These are phyloP conservation scores for Odontamblyopus rebecca DNA, from an alignment of 2,797 vertebrate species.

Conservation along the genomic window DNA sequence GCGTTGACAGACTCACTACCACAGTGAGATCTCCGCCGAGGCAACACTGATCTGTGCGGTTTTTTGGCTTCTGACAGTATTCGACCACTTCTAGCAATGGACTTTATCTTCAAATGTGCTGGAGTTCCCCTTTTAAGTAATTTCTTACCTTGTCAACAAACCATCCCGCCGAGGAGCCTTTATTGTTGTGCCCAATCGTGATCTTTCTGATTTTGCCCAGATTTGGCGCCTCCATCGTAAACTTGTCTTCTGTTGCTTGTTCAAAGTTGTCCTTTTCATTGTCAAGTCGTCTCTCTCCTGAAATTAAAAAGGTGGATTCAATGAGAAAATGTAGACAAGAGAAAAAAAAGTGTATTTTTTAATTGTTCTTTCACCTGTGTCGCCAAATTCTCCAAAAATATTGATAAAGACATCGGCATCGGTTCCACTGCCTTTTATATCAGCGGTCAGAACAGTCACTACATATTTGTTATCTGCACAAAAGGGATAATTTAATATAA, in stretches of 20 bases:
- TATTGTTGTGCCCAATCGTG: slow-evolving; percentile 95
- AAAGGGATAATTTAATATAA: neutral
- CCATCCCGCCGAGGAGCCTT: slow-evolving; percentile 94
- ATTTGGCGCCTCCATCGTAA: slow-evolving; percentile 90
- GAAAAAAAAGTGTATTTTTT: neutral
- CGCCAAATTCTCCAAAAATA: slow-evolving; percentile 93
- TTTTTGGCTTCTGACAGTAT: too few relatives aligned
- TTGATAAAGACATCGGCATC: slow-evolving; percentile 96
- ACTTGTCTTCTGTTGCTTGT: slow-evolving; percentile 91
- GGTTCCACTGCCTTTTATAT: slow-evolving; percentile 90
- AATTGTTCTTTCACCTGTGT: slow-evolving; percentile 81
- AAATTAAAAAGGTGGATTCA: slow-evolving; percentile 2
- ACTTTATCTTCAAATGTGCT: too few relatives aligned
- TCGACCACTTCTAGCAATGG: too few relatives aligned
- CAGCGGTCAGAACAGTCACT: slow-evolving; percentile 87
- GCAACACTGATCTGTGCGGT: too few relatives aligned
- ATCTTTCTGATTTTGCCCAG: slow-evolving; percentile 91
- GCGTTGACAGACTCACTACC: too few relatives aligned
- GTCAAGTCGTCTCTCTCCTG: slow-evolving; percentile 88
- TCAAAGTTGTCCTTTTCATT: slow-evolving; percentile 96
- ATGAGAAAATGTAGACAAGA: neutral
- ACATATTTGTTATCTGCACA: slow-evolving; percentile 90
- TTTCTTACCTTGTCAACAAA: slow-evolving; percentile 87
- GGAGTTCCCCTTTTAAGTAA: neutral
- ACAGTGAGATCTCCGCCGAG: too few relatives aligned